Conservation (phyloP, 2,797 vertebrate genomes). For the Uromys caudimaculatus region DNA sequence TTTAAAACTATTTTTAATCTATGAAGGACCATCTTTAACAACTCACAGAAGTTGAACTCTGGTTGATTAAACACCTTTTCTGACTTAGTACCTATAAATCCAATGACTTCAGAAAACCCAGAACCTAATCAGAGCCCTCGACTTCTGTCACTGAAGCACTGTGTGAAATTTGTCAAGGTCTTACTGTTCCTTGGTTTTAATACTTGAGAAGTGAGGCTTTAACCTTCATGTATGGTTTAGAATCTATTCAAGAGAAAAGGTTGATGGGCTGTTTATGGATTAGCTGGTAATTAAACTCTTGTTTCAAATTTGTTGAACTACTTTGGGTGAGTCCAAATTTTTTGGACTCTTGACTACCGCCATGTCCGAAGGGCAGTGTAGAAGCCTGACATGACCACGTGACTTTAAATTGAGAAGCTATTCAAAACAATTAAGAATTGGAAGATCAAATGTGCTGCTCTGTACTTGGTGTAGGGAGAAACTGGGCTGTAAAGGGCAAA, state of each 20-base stretch:
- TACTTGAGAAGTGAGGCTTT: background rate
- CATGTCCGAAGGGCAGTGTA: background rate
- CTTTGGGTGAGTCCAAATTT: constrained; percentile 41
- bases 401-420: constrained; percentile 16
- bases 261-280: constrained; percentile 17
- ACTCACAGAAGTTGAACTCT: background rate
- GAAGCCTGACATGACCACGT: background rate
- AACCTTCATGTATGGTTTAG: constrained; percentile 9
- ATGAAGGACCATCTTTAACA: background rate
- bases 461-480: background rate
- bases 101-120: constrained; percentile 43
- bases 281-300: constrained; percentile 9
- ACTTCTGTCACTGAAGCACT: background rate
- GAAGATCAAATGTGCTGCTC: background rate
- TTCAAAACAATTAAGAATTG: background rate
- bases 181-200: constrained; percentile 24
- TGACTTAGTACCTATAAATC: background rate
- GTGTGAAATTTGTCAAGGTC: background rate
- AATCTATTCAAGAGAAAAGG: constrained; percentile 4
- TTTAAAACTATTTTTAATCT: background rate
- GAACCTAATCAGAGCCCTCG: constrained; percentile 32
- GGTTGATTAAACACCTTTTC: background rate
- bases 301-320: background rate
- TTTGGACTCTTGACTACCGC: background rate
- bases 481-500: constrained; percentile 1